Base-by-base conservation (phyloP, 2,797 vertebrate species). In the Petrocephalus sullivani region DNA sequence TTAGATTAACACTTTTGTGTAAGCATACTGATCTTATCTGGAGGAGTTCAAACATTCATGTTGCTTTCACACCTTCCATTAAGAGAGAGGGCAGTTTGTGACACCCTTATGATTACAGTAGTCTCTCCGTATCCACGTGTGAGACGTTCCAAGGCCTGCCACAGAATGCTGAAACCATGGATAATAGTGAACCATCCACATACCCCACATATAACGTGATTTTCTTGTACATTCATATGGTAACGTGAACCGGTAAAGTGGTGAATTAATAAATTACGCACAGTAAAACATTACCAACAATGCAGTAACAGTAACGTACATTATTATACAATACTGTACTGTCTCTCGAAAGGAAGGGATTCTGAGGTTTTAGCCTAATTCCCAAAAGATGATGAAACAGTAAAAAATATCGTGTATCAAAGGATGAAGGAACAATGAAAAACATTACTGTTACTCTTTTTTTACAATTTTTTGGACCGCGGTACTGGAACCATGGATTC, bases 71-170 rank as follows among this genome's bases (percentile, higher is more conserved):
- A 16, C 21, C 21, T 54, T 85, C 53, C 8, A 16, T 54, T 85
- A 21, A 81, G 16, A n/a, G 37, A n/a, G 9, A 54, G 53, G 83
- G 23, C 83, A 85, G 83, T 53, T 7, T 78, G 37, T 81, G 75
- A 81, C 75, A n/a, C 75, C 75, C 46, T n/a, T 16, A 54, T 21
- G n/a, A 83, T 54, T 83, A 54, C n/a, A 83, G 81, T 83, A 54
- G 51, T 71, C 28, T 37, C 49, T n/a, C 4, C 4, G 4, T 12
- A 37, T 71, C 64, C 64, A 71, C 1, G 4, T 14, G 64, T 37
- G 33, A 71, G 6, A 37, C 4, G 7, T 51, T 51, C 49, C 49
- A 51, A 51, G 49, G 49, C 49, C 49, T 51, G 7, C 49, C 7
- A 7, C 49, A 51, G 49, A 51, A 4, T 4, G 49, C 49, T 51